phyloP scores from a whole-genome alignment of 2,113 vertebrate species.

The Corythoichthys intestinalis region DNA sequence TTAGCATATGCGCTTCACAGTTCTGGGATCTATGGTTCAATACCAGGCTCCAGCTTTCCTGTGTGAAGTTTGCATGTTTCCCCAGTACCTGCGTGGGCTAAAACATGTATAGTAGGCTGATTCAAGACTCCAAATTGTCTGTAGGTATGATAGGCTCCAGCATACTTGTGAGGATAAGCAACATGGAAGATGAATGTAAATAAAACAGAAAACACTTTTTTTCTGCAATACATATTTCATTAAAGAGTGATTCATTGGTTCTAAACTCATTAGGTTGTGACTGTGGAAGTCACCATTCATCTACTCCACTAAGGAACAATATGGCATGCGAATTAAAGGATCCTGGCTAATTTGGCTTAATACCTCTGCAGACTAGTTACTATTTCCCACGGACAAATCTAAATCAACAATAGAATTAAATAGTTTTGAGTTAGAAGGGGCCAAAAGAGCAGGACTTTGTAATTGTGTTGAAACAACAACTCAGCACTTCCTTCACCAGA shows the following conservation, averaged over 20 bases:
- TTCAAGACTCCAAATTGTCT: no score
- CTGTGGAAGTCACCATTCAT: neutral
- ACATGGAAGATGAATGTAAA: neutral
- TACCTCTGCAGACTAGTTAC: conserved; percentile 2
- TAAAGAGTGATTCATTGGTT: neutral
- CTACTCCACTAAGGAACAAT: neutral
- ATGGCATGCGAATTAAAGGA: neutral
- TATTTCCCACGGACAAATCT: conserved; percentile 26
- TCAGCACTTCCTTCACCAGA: neutral
- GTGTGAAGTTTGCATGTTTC: no score
- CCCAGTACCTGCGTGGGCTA: no score
- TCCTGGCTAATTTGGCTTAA: neutral
- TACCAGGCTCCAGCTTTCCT: no score
- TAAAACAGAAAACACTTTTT: neutral
- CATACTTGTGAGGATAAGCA: no score
- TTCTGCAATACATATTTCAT: neutral
- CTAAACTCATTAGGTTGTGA: neutral
- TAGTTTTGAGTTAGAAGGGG: neutral
- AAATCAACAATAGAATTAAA: conserved; percentile 5
- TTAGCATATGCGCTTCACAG: no score
- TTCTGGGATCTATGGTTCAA: no score
- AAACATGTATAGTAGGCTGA: no score
- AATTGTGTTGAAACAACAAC: neutral
- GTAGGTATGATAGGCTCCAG: no score
- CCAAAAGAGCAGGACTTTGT: neutral